Base-by-base conservation (phyloP, 1,140 invertebrate genomes). In the Musca domestica region DNA sequence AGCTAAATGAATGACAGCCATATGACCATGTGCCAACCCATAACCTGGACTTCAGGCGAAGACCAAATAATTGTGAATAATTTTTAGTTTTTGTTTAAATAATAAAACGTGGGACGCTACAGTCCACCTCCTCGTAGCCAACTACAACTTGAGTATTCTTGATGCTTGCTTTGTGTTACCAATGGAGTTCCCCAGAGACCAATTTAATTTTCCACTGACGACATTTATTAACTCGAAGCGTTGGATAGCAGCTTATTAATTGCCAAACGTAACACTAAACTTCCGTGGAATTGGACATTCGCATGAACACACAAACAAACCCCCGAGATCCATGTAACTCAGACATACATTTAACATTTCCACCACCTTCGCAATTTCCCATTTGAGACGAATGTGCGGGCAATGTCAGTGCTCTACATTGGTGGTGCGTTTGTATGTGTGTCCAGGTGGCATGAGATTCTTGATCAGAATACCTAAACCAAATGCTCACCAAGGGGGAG, bases 201-300 rank as follows among this genome's bases (percentile, higher is more conserved):
- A 61, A 61, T 61, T 61, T 61, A 61, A 61, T 61, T 61, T 61
- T 27, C 56, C 20, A 19, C 34, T 61, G 56, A 61, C 27, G 56
- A 61, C 56, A 20, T 61, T 61, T 61, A 30, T 61, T 61, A 61
- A 61, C 56, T 61, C 19, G n/a, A 61, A 61, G 27, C 56, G 56
- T 34, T 30, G 19, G 30, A 22, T 34, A 23, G 30, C 30, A 61
- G 56, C 56, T 34, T 17, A 61, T 61, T 61, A 61, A 61, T 61
- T 61, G 56, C 56, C 56, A 61, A 61, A 61, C 27, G 56, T 20
- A 61, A 61, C 17, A 20, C 56, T 61, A 61, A 61, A 61, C 56
- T 61, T 61, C 56, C 56, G 56, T 61, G 56, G 56, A 27, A 61
- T 30, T 27, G 19, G 56, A 61, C 56, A 61, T 27, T 61, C 34